Evolutionary conservation across 2,113 vertebrate species (phyloP).

Genomic region (Sisor rabdophorus): DNA sequence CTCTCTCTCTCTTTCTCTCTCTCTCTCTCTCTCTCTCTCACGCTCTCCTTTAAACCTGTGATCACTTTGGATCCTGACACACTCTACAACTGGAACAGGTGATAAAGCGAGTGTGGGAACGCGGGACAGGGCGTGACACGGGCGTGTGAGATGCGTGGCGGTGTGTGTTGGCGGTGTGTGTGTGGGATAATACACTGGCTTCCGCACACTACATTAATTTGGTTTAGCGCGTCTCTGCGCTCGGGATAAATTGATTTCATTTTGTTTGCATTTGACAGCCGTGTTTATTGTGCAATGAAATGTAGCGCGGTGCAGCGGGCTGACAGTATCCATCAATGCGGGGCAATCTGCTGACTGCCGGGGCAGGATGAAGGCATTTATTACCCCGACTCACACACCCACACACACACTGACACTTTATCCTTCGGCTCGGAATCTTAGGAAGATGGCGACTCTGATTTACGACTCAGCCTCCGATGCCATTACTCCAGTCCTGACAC

Average conservation of each 20-base stretch:
- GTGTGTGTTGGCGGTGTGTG: too few relatives aligned
- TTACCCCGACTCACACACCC: slow-evolving; percentile 74
- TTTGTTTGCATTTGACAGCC: slow-evolving; percentile 98
- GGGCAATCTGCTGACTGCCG: slow-evolving; percentile 96
- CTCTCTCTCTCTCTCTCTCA: slow-evolving; percentile 3
- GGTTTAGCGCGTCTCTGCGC: slow-evolving; percentile 98
- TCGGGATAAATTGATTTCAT: slow-evolving; percentile 98
- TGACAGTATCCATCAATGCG: slow-evolving; percentile 97
- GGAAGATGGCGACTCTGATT: slow-evolving; percentile 80
- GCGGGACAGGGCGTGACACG: too few relatives aligned
- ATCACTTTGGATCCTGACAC: slow-evolving; percentile 18
- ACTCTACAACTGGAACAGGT: slow-evolving; percentile 9
- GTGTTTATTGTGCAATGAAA: slow-evolving; percentile 99
- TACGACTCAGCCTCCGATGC: slow-evolving; percentile 75
- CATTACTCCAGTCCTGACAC: slow-evolving; percentile 94
- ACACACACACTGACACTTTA: neutral
- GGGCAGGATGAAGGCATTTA: slow-evolving; percentile 98
- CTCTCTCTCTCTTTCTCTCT: neutral
- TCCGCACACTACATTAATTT: slow-evolving; percentile 96
- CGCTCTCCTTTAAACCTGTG: neutral
- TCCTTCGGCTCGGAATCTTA: neutral
- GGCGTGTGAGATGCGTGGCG: too few relatives aligned
- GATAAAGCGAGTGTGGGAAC: too few relatives aligned
- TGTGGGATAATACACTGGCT: slow-evolving; percentile 78
- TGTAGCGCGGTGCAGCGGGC: slow-evolving; percentile 87